phyloP scores from a whole-genome alignment of 2,888 invertebrate genomes.

The Dolomedes plantarius region DNA sequence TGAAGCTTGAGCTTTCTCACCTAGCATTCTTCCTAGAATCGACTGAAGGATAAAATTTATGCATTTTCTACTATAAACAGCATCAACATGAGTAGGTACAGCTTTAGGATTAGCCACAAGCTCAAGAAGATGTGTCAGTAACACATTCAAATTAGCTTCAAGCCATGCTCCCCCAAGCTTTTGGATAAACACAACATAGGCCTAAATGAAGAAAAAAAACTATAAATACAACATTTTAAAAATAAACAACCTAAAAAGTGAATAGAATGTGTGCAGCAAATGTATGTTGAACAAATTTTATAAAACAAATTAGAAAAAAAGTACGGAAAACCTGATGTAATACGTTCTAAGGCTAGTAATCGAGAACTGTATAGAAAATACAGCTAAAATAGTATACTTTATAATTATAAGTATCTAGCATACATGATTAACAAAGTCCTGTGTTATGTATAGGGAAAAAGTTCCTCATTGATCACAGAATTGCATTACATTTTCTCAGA shows the following conservation, averaged over 20 bases:
- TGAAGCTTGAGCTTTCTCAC: slow-evolving; percentile 94
- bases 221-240: background rate
- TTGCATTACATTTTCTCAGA: no score
- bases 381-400: no score
- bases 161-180: slow-evolving; percentile 96
- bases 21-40: slow-evolving; percentile 93
- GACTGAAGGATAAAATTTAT: slow-evolving; percentile 95
- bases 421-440: no score
- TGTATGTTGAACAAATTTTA: no score
- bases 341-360: no score
- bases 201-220: slow-evolving; percentile 80
- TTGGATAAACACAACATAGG: slow-evolving; percentile 96
- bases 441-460: no score
- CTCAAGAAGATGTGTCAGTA: slow-evolving; percentile 93
- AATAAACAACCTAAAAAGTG: background rate
- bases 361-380: no score
- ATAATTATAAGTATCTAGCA: no score
- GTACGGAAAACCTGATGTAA: no score
- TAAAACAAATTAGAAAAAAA: no score
- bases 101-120: slow-evolving; percentile 95
- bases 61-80: slow-evolving; percentile 97
- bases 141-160: slow-evolving; percentile 90
- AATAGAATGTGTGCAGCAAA: no score
- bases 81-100: slow-evolving; percentile 96
- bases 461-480: no score